Percentiles rank a stretch among this genome's conserved stretches.
Conservation (phyloP, 2,888 invertebrate species). For the Cabera pusaria region DNA sequence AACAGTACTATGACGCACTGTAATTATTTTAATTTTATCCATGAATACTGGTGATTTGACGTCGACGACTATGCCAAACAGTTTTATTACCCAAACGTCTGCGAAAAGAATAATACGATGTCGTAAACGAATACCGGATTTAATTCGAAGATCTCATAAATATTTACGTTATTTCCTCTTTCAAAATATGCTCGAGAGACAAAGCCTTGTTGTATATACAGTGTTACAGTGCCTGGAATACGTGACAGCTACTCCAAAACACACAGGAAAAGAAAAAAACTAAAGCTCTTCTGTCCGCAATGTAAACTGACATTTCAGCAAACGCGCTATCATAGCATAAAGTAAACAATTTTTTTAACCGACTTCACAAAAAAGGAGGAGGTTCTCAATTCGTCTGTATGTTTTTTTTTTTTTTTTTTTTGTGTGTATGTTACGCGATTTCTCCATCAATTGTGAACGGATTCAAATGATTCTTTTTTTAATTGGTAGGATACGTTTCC, state of each 20-base stretch:
- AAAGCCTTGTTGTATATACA: constrained; percentile 36
- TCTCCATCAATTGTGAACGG: too few relatives aligned
- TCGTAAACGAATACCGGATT: constrained; percentile 54
- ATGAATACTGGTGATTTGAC: too few relatives aligned
- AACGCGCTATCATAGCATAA: constrained; percentile 26
- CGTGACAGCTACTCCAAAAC: constrained; percentile 55
- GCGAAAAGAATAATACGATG: constrained; percentile 50
- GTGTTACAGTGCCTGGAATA: constrained; percentile 34
- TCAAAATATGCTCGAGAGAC: constrained; percentile 55
- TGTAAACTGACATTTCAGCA: background rate
- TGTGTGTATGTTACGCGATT: too few relatives aligned
- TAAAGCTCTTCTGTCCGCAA: constrained; percentile 1
- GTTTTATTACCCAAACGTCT: constrained; percentile 49
- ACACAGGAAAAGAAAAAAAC: constrained; percentile 39
- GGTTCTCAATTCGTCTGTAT: too few relatives aligned
- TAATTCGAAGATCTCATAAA: constrained; percentile 65
- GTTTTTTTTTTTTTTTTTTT: too few relatives aligned
- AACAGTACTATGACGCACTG: too few relatives aligned
- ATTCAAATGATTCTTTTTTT: too few relatives aligned
- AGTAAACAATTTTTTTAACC: constrained; percentile 1
- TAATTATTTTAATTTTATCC: too few relatives aligned
- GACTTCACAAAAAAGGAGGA: too few relatives aligned
- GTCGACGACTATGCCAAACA: too few relatives aligned
- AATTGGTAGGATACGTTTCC: too few relatives aligned
- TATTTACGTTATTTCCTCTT: constrained; percentile 45